These are phyloP conservation scores for Caenorhabditis sp. DNA, from an alignment of 2,888 invertebrate genomes.

Conservation along the genomic window DNA sequence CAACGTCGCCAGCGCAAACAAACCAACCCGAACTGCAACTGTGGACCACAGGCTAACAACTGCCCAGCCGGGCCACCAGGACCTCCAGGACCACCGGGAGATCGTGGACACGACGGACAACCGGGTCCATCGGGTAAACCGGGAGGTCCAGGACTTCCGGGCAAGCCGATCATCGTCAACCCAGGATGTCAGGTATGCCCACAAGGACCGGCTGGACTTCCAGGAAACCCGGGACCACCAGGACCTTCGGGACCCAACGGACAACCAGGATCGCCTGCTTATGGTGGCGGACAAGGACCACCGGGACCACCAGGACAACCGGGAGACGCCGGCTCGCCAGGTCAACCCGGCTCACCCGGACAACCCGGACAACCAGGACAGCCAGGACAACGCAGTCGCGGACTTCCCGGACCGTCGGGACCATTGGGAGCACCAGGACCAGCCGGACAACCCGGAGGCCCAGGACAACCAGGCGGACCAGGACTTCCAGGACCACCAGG, in stretches of 20 bases:
- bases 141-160: conserved; percentile 33
- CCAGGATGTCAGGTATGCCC: conserved; percentile 38
- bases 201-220: conserved; percentile 35
- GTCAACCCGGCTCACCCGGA: conserved; percentile 38
- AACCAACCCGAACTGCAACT: conserved; percentile 41
- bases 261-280: conserved; percentile 35
- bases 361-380: conserved; percentile 38
- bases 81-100: conserved; percentile 49
- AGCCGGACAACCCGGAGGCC: conserved; percentile 34
- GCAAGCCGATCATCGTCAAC: conserved; percentile 13
- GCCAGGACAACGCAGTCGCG: conserved; percentile 28
- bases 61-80: conserved; percentile 56
- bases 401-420: conserved; percentile 44
- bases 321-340: conserved; percentile 41
- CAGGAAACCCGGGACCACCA: conserved; percentile 37
- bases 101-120: conserved; percentile 39
- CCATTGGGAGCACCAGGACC: conserved; percentile 38
- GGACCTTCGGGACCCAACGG: conserved; percentile 39
- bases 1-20: conserved; percentile 34
- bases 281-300: conserved; percentile 37
- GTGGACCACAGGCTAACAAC: conserved; percentile 42
- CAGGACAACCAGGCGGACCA: conserved; percentile 39
- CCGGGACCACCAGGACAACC: conserved; percentile 39
- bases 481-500: conserved; percentile 35
- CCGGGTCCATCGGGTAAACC: conserved; percentile 43